Evolutionary conservation across 2,888 invertebrate species (phyloP), one percentile per base, ranked within the genome.

Genomic region (Himalopsyche kuldschensis): DNA sequence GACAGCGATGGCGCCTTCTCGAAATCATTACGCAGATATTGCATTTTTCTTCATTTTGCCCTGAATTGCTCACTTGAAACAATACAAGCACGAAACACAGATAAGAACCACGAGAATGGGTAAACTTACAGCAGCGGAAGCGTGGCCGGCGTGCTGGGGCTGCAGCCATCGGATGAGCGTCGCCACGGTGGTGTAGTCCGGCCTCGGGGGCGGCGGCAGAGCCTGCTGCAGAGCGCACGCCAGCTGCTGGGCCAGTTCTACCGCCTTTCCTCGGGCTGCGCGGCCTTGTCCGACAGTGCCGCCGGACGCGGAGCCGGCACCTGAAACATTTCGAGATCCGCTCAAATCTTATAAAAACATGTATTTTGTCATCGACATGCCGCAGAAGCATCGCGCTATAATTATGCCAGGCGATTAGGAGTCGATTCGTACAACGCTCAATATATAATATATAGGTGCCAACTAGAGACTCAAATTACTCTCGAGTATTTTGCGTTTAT

Each of bases 111-210:
- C 4, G 3, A 20, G 69, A n/a, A n/a, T 69, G 69, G 20, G 30
- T 24, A 11, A 20, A 80, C 84, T 81, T 47, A 83, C 84, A 79
- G 69, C 48, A 11, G 80, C 17, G 17, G 79, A 35, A 5, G 35
- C 78, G 69, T 84, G 84, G 75, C 85, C 82, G 17, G 55, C n/a
- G 27, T 80, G 48, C 48, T 77, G 90, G 1, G 86, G 93, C 87
- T 93, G 93, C 87, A 95, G 90, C 95, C 95, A 95, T 82, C 94
- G 91, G 82, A 94, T 89, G 86, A 95, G 93, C 85, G 94, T 92
- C 89, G 94, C 94, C 87, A 93, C 92, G 79, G 94, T 93, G 87
- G 93, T 92, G 88, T 93, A 92, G 89, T 95, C 95, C 0, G 95
- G 95, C 10, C 93, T 90, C 24, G 94, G 93, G 5, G 94, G 94